Conservation (phyloP, 1,140 invertebrate species). For the Tigriopus japonicus region DNA sequence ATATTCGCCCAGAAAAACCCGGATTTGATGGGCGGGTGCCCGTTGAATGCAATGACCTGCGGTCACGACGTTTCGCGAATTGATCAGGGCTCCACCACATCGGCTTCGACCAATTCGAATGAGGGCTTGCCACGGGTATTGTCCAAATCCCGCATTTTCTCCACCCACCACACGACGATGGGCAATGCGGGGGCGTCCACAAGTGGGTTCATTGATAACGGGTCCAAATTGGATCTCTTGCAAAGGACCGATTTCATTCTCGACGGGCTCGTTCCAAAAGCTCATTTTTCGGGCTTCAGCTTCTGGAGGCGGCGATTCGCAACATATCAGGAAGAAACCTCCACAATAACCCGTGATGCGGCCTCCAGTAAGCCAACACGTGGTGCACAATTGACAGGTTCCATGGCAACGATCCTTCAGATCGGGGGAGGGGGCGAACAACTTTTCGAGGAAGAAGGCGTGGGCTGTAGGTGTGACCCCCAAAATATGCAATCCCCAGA, state of each 20-base stretch:
- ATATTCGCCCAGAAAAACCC: constrained; percentile 79
- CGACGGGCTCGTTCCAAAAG: constrained; percentile 21
- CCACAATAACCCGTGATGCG: constrained; percentile 62
- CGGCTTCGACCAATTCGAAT: constrained; percentile 73
- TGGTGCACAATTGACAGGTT: constrained; percentile 66
- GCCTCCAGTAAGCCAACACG: constrained; percentile 75
- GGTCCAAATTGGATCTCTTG: constrained; percentile 35
- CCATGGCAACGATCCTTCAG: no score
- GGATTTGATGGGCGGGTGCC: constrained; percentile 48
- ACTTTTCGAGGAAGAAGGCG: no score
- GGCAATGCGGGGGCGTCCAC: constrained; percentile 57
- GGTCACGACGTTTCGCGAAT: constrained; percentile 75
- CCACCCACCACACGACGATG: constrained; percentile 76
- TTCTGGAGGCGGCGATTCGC: constrained; percentile 24
- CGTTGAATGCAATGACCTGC: constrained; percentile 74
- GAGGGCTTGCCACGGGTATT: constrained; percentile 79
- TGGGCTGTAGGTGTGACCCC: no score
- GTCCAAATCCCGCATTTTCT: constrained; percentile 76
- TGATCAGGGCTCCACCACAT: constrained; percentile 84
- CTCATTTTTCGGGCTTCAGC: constrained; percentile 31
- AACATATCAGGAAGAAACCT: constrained; percentile 64
- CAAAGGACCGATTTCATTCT: constrained; percentile 16
- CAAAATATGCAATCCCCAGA: no score
- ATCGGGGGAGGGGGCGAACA: no score
- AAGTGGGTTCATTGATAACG: constrained; percentile 53